These are phyloP conservation scores for Drosophila navojoa DNA, from an alignment of 1,140 invertebrate species.

Conservation along the genomic window DNA sequence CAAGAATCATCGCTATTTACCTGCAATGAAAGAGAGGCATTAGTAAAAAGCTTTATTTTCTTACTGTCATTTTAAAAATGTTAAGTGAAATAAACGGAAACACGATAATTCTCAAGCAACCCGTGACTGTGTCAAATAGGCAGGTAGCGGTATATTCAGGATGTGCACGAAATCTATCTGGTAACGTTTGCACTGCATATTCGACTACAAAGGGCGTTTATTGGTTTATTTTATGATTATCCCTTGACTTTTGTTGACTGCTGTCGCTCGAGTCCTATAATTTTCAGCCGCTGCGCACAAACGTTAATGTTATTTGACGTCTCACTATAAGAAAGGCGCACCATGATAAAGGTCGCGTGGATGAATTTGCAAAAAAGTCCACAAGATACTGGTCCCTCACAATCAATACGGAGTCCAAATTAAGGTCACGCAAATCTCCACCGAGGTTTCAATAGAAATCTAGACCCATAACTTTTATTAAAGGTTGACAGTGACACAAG, in stretches of 20 bases:
- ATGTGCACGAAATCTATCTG: not conserved
- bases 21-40: constrained; percentile 26
- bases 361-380: constrained; percentile 1
- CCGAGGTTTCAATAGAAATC: too few relatives aligned
- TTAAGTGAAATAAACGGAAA: not conserved
- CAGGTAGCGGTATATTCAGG: not conserved
- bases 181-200: constrained; percentile 18
- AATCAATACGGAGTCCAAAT: constrained; percentile 5
- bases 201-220: constrained; percentile 53
- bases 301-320: constrained; percentile 68
- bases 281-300: constrained; percentile 43
- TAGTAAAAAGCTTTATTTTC: too few relatives aligned
- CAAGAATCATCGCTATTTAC: constrained; percentile 31
- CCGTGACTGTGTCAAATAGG: too few relatives aligned
- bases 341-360: constrained; percentile 46
- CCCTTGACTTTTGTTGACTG: constrained; percentile 50
- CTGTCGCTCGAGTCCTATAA: constrained; percentile 13
- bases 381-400: constrained; percentile 40
- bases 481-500: too few relatives aligned
- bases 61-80: too few relatives aligned
- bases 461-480: too few relatives aligned
- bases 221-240: constrained; percentile 42
- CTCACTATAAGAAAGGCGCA: constrained; percentile 44
- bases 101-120: not conserved
- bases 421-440: not conserved